Conservation (phyloP, 2,797 vertebrate species). For the Myiothlypis coronata region DNA sequence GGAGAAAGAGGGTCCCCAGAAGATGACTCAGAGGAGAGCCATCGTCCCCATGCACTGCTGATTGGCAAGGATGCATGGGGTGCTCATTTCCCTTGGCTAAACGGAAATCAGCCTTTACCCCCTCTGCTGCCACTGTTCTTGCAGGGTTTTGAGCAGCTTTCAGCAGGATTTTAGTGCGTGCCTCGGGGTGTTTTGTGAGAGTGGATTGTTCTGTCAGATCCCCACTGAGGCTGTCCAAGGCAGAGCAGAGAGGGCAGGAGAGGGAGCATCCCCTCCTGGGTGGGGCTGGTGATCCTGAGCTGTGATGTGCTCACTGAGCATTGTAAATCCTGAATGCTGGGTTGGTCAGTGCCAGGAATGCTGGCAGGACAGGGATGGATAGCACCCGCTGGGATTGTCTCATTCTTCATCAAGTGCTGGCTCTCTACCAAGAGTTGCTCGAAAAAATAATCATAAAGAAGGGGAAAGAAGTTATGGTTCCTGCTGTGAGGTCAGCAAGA, state of each 20-base stretch:
- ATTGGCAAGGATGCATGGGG: neutral
- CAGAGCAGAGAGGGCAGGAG: neutral
- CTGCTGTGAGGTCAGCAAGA: neutral
- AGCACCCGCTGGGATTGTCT: neutral
- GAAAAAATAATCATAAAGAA: neutral
- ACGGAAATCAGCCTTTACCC: neutral
- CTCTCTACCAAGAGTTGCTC: neutral
- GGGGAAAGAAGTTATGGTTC: neutral
- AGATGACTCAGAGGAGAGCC: neutral
- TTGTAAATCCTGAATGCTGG: neutral
- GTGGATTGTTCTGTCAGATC: neutral
- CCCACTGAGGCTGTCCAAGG: fast-evolving
- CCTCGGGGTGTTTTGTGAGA: neutral
- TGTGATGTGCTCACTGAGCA: fast-evolving
- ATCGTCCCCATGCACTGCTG: neutral
- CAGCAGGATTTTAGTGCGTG: neutral
- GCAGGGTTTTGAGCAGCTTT: neutral
- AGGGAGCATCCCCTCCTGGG: neutral
- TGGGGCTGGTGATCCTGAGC: neutral
- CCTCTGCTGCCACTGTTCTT: neutral
- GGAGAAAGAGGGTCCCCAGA: neutral
- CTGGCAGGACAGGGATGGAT: neutral
- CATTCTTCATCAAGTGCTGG: neutral
- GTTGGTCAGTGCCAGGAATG: neutral
- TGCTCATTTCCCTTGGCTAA: neutral